A percentile compares a stretch with the other conserved stretches of the same genome.
Conservation (phyloP, 2,113 vertebrate species). For the Hemiprocne comata region DNA sequence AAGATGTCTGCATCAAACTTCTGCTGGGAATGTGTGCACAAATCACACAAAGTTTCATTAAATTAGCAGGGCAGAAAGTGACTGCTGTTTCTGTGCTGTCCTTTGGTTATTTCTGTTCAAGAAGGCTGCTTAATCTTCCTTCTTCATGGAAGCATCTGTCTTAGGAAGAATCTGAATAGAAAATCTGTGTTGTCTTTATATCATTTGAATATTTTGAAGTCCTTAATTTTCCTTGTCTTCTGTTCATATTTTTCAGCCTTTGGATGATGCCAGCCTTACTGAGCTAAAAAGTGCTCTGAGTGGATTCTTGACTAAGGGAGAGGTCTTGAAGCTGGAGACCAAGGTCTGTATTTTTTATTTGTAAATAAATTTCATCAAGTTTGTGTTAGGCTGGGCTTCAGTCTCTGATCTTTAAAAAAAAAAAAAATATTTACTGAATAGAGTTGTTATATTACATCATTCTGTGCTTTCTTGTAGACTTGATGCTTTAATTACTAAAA, state of each 20-base stretch:
- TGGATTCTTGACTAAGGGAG: constrained; percentile 88
- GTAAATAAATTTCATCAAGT: background rate
- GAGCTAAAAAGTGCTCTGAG: constrained; percentile 87
- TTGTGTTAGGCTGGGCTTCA: background rate
- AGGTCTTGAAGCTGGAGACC: constrained; percentile 88
- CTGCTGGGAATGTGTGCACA: background rate
- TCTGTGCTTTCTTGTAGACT: background rate
- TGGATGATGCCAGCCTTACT: constrained; percentile 85
- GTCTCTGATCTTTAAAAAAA: background rate
- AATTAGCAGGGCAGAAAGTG: background rate
- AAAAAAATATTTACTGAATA: background rate
- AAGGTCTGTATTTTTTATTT: constrained; percentile 80
- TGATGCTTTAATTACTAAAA: background rate
- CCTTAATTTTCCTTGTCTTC: background rate
- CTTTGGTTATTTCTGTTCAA: background rate
- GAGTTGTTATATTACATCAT: background rate
- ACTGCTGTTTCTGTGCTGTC: background rate
- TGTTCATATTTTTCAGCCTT: constrained; percentile 70
- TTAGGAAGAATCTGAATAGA: background rate
- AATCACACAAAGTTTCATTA: background rate
- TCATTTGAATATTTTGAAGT: background rate
- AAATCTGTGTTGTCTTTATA: rapidly evolving
- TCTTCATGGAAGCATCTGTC: background rate
- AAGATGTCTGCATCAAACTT: background rate
- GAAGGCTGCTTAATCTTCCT: background rate